phyloP scores from a whole-genome alignment of 2,113 vertebrate species.

The Microcebus lehilahytsara region DNA sequence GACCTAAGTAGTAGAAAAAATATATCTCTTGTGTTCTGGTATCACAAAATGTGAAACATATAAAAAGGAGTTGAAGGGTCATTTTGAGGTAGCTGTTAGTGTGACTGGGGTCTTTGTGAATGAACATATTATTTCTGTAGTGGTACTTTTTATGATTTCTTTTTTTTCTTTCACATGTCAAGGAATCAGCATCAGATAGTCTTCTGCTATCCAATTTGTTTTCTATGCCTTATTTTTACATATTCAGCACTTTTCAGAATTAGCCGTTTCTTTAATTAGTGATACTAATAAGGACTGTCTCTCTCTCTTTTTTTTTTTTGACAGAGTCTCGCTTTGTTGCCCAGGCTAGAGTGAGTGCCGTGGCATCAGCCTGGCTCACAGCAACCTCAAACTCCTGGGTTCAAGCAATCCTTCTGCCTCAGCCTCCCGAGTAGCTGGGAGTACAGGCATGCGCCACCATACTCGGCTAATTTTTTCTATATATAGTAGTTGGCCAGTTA shows the following conservation, averaged over 20 bases:
- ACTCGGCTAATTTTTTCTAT: too few species aligned
- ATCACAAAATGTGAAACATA: background rate
- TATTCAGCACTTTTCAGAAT: background rate
- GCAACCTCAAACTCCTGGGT: too few species aligned
- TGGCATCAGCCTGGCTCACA: too few species aligned
- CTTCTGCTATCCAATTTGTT: background rate
- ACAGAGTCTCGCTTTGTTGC: too few species aligned
- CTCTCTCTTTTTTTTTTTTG: too few species aligned
- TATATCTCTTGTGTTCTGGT: background rate
- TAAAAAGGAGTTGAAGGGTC: background rate
- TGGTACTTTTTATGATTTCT: background rate
- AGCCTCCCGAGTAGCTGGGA: too few species aligned
- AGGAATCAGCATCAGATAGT: background rate
- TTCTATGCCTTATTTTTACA: background rate
- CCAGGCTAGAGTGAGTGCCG: too few species aligned
- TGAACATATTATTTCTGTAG: background rate
- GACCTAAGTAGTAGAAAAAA: background rate
- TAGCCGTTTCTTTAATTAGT: background rate
- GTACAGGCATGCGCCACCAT: too few species aligned
- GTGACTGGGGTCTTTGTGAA: background rate
- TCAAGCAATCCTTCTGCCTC: too few species aligned
- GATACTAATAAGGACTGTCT: background rate
- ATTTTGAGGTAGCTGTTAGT: background rate
- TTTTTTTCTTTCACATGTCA: background rate
- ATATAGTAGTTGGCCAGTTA: too few species aligned